A percentile compares a stretch with the other conserved stretches of the same genome.
Evolutionary conservation across 2,888 invertebrate species (phyloP).

Genomic region (Parnassius glacialis): DNA sequence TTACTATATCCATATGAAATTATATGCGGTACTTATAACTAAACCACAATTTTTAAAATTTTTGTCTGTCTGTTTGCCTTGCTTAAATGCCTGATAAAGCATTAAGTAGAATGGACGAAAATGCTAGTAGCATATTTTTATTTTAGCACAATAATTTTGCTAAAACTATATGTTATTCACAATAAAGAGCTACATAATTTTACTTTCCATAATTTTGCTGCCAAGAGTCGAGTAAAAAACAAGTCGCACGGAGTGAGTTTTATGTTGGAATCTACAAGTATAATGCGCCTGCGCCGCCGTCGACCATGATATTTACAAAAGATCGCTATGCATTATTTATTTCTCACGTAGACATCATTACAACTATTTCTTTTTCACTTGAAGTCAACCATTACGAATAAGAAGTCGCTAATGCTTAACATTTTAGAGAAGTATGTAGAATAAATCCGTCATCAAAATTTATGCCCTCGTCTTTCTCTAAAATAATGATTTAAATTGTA

Average conservation of each 20-base stretch:
- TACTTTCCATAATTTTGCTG: slow-evolving; percentile 26
- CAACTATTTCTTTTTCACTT: slow-evolving; percentile 71
- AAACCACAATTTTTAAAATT: no score
- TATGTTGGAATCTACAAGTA: slow-evolving; percentile 67
- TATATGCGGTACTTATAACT: no score
- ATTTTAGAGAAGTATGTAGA: background rate
- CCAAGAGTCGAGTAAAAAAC: slow-evolving; percentile 28
- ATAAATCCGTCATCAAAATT: no score
- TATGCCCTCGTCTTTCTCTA: no score
- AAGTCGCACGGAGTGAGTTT: slow-evolving; percentile 39
- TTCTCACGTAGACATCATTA: slow-evolving; percentile 67
- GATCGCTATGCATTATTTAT: slow-evolving; percentile 75
- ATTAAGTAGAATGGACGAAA: no score
- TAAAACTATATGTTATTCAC: no score
- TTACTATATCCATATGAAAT: no score
- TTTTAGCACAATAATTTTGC: no score
- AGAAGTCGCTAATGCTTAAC: slow-evolving; percentile 37
- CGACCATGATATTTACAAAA: slow-evolving; percentile 71
- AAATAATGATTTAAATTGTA: no score
- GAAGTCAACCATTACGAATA: slow-evolving; percentile 65
- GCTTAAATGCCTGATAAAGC: no score
- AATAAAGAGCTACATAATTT: background rate
- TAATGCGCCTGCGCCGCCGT: slow-evolving; percentile 58
- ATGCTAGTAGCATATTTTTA: no score
- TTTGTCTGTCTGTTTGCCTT: no score